These are phyloP conservation scores for Onychomys arenicola DNA, from an alignment of 2,797 vertebrate genomes.

Conservation along the genomic window DNA sequence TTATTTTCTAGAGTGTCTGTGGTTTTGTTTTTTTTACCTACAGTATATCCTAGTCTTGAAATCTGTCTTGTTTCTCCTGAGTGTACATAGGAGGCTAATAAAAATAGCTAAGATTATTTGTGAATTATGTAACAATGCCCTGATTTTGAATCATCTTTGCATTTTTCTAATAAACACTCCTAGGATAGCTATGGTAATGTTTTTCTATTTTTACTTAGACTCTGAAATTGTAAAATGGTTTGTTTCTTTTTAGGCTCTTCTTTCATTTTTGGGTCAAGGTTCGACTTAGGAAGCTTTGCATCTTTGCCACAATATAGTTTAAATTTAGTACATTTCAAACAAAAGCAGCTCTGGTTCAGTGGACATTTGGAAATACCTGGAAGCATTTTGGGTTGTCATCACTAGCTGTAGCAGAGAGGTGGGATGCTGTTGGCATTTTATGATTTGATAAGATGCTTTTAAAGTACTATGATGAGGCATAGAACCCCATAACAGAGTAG, in stretches of 20 bases:
- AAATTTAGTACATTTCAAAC: background rate
- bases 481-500: background rate
- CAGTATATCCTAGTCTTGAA: background rate
- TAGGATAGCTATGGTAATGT: background rate
- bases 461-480: background rate
- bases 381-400: background rate
- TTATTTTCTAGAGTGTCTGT: background rate
- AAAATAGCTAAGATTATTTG: background rate
- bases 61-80: background rate
- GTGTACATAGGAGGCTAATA: background rate
- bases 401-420: too few relatives aligned
- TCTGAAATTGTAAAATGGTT: background rate
- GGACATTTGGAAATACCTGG: background rate
- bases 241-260: background rate
- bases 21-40: conserved; percentile 34
- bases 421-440: background rate
- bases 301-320: background rate
- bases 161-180: background rate
- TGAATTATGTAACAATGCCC: background rate
- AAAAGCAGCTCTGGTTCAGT: background rate
- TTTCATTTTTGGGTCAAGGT: background rate
- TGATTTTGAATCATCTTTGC: conserved; percentile 51
- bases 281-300: background rate
- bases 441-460: background rate
- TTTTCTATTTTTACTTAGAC: conserved; percentile 13